These are phyloP conservation scores for Synanceia verrucosa DNA, from an alignment of 2,797 vertebrate genomes.

Conservation along the genomic window DNA sequence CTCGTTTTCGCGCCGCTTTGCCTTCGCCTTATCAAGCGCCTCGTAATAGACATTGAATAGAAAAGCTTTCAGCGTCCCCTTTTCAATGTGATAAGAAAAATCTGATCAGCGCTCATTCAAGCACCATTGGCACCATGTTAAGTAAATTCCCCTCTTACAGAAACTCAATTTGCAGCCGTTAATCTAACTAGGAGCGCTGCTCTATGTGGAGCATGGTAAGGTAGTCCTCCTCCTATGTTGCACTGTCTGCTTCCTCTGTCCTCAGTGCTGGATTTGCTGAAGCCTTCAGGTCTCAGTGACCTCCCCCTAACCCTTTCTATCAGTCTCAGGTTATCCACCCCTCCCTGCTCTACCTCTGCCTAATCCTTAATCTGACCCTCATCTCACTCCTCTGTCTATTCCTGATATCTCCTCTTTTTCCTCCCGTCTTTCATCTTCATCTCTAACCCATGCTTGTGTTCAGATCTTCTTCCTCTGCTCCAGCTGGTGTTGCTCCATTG, in stretches of 20 bases:
- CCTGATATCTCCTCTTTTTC: constrained; percentile 53
- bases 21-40: constrained; percentile 64
- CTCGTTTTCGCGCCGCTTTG: constrained; percentile 47
- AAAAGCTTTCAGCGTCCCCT: constrained; percentile 73
- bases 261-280: constrained; percentile 27
- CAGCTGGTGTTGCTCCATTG: constrained; percentile 78
- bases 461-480: constrained; percentile 74
- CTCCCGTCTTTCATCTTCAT: constrained; percentile 49
- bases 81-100: constrained; percentile 79
- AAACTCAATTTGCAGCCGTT: constrained; percentile 75
- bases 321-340: constrained; percentile 52
- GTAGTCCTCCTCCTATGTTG: constrained; percentile 32
- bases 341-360: constrained; percentile 37
- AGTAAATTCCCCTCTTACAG: constrained; percentile 78
- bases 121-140: constrained; percentile 76
- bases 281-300: constrained; percentile 42
- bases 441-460: constrained; percentile 63
- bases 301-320: constrained; percentile 52
- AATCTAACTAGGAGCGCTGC: constrained; percentile 68
- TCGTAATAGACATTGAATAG: constrained; percentile 70
- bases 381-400: constrained; percentile 48
- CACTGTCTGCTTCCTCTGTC: constrained; percentile 37
- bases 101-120: constrained; percentile 77
- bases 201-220: constrained; percentile 56
- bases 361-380: constrained; percentile 69